Evolutionary conservation across 1,140 invertebrate genomes (phyloP).

Genomic region (Brachionus angularis): DNA sequence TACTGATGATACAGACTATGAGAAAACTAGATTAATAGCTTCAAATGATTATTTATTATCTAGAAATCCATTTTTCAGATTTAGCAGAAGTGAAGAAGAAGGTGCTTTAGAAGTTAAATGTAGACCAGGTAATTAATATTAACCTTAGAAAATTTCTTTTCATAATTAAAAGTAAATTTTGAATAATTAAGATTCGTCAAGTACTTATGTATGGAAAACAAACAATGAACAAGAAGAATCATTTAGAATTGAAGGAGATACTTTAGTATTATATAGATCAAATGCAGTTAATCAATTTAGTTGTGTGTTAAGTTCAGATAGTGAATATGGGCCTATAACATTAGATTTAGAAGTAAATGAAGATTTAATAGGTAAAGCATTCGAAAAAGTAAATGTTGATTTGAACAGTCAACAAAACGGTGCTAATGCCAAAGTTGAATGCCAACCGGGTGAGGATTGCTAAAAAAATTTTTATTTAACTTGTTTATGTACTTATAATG

Average conservation of each 20-base stretch:
- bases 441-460: constrained; percentile 43
- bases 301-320: constrained; percentile 5
- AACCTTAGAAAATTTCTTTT: not conserved
- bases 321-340: constrained; percentile 4
- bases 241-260: constrained; percentile 17
- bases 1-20: constrained; percentile 11
- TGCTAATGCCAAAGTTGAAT: not conserved
- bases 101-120: constrained; percentile 28
- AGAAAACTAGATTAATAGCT: constrained; percentile 24
- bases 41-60: constrained; percentile 14
- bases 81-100: constrained; percentile 6
- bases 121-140: constrained; percentile 40
- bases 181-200: constrained; percentile 26
- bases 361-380: constrained; percentile 15
- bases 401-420: not conserved
- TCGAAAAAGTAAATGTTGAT: constrained; percentile 20
- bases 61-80: constrained; percentile 32
- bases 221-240: not conserved
- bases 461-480: not conserved
- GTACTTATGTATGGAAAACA: constrained; percentile 5
- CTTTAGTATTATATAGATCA: constrained; percentile 10
- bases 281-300: not conserved
- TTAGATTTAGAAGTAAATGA: constrained; percentile 4
- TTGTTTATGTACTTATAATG: not conserved
- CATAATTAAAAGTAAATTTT: no score